Evolutionary conservation across 1,140 invertebrate species (phyloP).

Genomic region (Hycleus cichorii): DNA sequence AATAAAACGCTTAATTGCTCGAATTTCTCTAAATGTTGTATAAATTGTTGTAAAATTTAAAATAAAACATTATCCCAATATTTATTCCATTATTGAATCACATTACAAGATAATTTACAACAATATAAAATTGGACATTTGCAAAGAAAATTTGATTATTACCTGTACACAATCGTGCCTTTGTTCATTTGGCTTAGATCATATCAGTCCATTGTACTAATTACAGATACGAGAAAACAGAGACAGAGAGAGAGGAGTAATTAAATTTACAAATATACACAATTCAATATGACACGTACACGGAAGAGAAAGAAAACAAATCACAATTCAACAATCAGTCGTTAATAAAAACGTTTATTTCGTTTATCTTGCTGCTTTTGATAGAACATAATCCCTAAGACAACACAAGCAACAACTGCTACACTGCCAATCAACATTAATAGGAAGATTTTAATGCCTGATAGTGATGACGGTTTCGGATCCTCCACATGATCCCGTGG

Average conservation of each 20-base stretch:
- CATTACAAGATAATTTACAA: too few relatives aligned
- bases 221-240: too few relatives aligned
- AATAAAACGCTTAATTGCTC: too few relatives aligned
- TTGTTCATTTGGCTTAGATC: too few relatives aligned
- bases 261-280: not conserved
- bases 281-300: not conserved
- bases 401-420: constrained; percentile 66
- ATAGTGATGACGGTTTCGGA: constrained; percentile 68
- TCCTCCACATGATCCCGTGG: constrained; percentile 86
- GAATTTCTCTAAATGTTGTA: too few relatives aligned
- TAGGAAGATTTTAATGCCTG: constrained; percentile 83
- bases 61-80: too few relatives aligned
- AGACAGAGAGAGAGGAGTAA: too few relatives aligned
- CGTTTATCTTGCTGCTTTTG: constrained; percentile 84
- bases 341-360: constrained; percentile 82
- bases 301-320: not conserved
- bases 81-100: too few relatives aligned
- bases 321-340: not conserved
- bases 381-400: constrained; percentile 85
- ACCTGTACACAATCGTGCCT: too few relatives aligned
- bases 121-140: too few relatives aligned
- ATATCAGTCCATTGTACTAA: too few relatives aligned
- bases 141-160: too few relatives aligned
- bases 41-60: constrained; percentile 9
- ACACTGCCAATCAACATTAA: constrained; percentile 73